phyloP scores from a whole-genome alignment of 2,113 vertebrate genomes.

The Trogon surrucura region DNA sequence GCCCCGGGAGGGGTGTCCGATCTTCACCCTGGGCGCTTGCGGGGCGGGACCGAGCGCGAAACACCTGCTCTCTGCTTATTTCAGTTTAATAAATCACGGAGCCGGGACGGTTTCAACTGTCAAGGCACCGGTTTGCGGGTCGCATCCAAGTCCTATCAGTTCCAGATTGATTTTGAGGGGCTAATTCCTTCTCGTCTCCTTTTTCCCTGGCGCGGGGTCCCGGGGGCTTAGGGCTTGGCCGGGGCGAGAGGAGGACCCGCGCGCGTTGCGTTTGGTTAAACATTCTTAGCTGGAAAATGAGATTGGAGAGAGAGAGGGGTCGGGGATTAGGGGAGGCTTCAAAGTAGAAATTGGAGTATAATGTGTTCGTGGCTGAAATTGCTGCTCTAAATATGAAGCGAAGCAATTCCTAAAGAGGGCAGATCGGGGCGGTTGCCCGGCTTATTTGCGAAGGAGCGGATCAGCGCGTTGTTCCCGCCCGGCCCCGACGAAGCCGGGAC shows the following conservation, averaged over 20 bases:
- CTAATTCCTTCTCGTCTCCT: slow-evolving; percentile 30
- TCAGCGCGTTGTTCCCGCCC: background rate
- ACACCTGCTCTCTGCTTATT: background rate
- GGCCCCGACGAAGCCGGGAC: background rate
- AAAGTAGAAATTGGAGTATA: slow-evolving; percentile 28
- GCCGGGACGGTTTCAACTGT: background rate
- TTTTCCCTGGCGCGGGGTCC: background rate
- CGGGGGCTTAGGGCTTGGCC: background rate
- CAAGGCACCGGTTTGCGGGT: background rate
- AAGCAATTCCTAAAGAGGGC: background rate
- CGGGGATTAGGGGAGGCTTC: slow-evolving; percentile 38
- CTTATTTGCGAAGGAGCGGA: background rate
- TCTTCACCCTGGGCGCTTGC: background rate
- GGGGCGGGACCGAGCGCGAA: background rate
- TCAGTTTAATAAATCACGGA: background rate
- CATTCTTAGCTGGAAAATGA: slow-evolving; percentile 46
- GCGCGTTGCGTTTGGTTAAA: rapidly evolving
- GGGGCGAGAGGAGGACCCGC: rapidly evolving
- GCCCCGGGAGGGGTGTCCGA: background rate
- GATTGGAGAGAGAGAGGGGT: background rate
- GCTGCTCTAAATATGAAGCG: background rate
- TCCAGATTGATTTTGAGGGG: background rate
- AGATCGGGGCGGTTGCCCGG: rapidly evolving
- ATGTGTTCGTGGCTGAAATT: slow-evolving; percentile 10
- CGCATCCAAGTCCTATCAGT: background rate